Evolutionary conservation across 2,888 invertebrate genomes (phyloP).

Genomic region (Nipponacmea schrenckii): DNA sequence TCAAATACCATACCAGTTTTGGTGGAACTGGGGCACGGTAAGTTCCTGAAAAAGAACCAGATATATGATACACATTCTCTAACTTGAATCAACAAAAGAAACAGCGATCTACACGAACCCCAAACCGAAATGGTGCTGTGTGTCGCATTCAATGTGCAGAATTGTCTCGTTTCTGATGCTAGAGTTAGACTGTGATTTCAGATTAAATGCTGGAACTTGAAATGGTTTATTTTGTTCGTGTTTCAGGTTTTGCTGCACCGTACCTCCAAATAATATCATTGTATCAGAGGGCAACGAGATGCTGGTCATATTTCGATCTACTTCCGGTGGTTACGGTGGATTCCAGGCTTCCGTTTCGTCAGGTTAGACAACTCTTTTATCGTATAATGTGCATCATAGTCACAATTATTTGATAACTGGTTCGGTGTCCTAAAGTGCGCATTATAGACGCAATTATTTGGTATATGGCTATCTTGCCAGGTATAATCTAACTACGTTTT

Average conservation of each 20-base stretch:
- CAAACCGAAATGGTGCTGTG: too few relatives aligned
- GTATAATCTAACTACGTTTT: too few relatives aligned
- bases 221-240: background rate
- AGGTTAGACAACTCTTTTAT: constrained; percentile 18
- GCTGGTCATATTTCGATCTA: constrained; percentile 46
- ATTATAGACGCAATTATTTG: too few relatives aligned
- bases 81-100: background rate
- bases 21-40: constrained; percentile 56
- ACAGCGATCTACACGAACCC: constrained; percentile 5
- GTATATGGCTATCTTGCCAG: too few relatives aligned
- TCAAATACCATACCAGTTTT: constrained; percentile 51
- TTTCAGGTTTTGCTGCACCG: constrained; percentile 46
- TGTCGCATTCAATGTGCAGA: too few relatives aligned
- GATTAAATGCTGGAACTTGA: background rate
- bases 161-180: too few relatives aligned
- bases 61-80: background rate
- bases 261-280: constrained; percentile 29
- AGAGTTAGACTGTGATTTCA: too few relatives aligned
- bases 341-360: constrained; percentile 29
- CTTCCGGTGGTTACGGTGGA: constrained; percentile 31
- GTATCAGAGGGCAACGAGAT: constrained; percentile 47
- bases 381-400: too few relatives aligned
- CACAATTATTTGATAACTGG: too few relatives aligned
- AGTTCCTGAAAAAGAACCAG: background rate
- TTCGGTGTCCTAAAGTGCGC: too few relatives aligned